Conservation (phyloP, 1,140 invertebrate species). For the Drosophila biarmipes region DNA sequence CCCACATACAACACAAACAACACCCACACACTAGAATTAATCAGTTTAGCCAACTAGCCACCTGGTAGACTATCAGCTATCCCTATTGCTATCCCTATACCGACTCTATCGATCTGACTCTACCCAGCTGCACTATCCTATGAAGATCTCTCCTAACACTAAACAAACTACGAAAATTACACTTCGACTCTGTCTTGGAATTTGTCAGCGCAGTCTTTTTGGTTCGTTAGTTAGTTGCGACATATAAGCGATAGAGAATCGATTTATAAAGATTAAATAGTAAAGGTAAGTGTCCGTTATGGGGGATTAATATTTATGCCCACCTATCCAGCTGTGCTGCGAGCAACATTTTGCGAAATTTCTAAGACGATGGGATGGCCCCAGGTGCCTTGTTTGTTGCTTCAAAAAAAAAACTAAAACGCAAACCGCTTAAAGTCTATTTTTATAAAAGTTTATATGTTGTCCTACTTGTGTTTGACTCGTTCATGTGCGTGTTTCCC, state of each 20-base stretch:
- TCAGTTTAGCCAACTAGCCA: constrained; percentile 20
- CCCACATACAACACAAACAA: constrained; percentile 58
- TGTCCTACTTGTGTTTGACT: constrained; percentile 50
- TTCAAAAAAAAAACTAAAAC: constrained; percentile 28
- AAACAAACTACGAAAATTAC: constrained; percentile 55
- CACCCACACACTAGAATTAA: constrained; percentile 40
- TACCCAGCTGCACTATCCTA: constrained; percentile 42
- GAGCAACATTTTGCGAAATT: constrained; percentile 44
- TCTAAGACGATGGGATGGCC: constrained; percentile 45
- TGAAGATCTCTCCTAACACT: constrained; percentile 51
- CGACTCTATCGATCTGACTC: constrained; percentile 23
- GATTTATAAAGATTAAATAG: constrained; percentile 60
- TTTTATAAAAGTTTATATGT: constrained; percentile 36
- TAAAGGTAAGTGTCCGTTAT: constrained; percentile 67
- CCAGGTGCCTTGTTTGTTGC: constrained; percentile 53
- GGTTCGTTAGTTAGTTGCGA: constrained; percentile 61
- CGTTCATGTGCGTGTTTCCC: constrained; percentile 41
- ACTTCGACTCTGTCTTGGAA: constrained; percentile 73
- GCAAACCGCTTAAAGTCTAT: constrained; percentile 56
- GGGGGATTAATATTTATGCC: constrained; percentile 61
- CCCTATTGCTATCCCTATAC: constrained; percentile 22
- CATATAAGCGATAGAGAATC: constrained; percentile 69
- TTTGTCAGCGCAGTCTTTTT: constrained; percentile 54
- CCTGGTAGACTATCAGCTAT: constrained; percentile 44
- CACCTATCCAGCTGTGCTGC: constrained; percentile 41